A percentile compares a stretch with the other conserved stretches of the same genome.
Evolutionary conservation across 37 sponge, comb jelly and placozoan species (phyloP).

Genomic region (Chondrilla cf. caribensis): DNA sequence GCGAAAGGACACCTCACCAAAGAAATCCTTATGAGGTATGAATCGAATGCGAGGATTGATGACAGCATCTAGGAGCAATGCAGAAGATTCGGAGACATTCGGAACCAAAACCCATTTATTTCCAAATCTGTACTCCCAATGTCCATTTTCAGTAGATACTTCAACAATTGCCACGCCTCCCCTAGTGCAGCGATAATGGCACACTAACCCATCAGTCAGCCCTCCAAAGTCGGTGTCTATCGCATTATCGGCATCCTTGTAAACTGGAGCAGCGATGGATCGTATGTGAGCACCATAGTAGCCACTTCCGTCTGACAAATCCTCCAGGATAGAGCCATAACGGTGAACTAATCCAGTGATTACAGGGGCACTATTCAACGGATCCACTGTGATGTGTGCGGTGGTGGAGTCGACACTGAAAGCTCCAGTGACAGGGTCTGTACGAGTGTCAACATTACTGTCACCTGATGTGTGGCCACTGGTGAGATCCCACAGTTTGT

Average conservation of each 20-base stretch:
- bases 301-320: no score
- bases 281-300: no score
- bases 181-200: no score
- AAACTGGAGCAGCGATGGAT: no score
- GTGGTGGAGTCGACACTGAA: slow-evolving; percentile 63
- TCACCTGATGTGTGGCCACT: slow-evolving; percentile 54
- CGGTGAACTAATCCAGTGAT: not conserved
- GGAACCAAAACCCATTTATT: no score
- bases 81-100: not conserved
- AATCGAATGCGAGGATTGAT: slow-evolving; percentile 59
- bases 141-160: slow-evolving; percentile 54
- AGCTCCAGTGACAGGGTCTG: slow-evolving; percentile 59
- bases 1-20: slow-evolving; percentile 51
- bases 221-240: no score
- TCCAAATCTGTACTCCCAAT: slow-evolving; percentile 55
- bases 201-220: no score
- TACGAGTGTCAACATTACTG: slow-evolving; percentile 45
- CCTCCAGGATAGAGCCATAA: no score
- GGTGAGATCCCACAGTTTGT: slow-evolving; percentile 84
- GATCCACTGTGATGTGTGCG: slow-evolving; percentile 64
- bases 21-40: slow-evolving; percentile 62
- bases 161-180: slow-evolving; percentile 71
- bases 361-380: slow-evolving; percentile 82
- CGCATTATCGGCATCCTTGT: no score
- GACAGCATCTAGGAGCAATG: slow-evolving; percentile 56